These are phyloP conservation scores for Olivierus martensii DNA, from an alignment of 1,140 invertebrate genomes.

Conservation along the genomic window DNA sequence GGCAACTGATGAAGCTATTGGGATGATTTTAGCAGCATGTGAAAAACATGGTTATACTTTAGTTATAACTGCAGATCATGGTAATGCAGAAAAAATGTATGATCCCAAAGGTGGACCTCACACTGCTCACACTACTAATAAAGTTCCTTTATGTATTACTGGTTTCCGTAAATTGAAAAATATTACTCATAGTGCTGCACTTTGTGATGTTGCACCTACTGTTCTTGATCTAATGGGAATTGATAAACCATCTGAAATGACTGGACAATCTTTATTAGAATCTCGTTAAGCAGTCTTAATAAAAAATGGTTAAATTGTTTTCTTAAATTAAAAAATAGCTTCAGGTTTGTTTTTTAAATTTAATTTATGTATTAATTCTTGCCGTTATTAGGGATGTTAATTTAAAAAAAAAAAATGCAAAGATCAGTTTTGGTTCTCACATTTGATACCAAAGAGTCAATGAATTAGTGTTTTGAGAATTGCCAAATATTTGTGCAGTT, in stretches of 20 bases:
- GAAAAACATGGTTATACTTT: constrained; percentile 30
- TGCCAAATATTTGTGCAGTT: too few species aligned
- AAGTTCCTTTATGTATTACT: constrained; percentile 24
- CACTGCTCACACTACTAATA: constrained; percentile 35
- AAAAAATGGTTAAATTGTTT: too few species aligned
- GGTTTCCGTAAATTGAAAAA: constrained; percentile 21
- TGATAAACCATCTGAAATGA: constrained; percentile 32
- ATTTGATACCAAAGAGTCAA: too few species aligned
- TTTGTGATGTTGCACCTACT: constrained; percentile 37
- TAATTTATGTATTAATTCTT: too few species aligned
- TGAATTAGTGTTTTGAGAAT: too few species aligned
- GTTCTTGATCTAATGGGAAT: constrained; percentile 31
- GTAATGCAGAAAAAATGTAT: constrained; percentile 36
- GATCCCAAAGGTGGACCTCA: constrained; percentile 32
- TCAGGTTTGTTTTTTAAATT: too few species aligned
- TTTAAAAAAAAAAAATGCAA: too few species aligned
- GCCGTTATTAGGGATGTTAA: too few species aligned
- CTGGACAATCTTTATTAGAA: constrained; percentile 27
- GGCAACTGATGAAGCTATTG: constrained; percentile 30
- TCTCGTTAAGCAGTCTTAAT: too few species aligned
- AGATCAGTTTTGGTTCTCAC: too few species aligned
- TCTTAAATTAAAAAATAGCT: too few species aligned
- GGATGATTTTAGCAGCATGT: constrained; percentile 30
- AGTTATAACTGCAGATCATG: constrained; percentile 35
- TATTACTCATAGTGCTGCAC: constrained; percentile 24